Percentiles rank a stretch among this genome's conserved stretches.
Evolutionary conservation across 2,888 invertebrate genomes (phyloP).

Genomic region (Trichopria drosophilae): DNA sequence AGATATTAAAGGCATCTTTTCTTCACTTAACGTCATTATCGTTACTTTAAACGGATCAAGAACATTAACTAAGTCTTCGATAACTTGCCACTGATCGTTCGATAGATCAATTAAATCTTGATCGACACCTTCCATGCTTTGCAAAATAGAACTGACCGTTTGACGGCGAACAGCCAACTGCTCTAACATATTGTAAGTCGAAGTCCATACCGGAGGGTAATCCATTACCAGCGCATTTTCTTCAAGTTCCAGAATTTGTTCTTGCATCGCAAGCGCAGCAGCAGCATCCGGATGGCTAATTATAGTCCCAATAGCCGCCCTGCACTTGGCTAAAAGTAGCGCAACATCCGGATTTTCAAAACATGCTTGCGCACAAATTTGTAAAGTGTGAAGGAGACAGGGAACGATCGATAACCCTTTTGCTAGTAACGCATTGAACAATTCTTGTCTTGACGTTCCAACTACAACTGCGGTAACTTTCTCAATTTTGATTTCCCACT

Average conservation of each 20-base stretch:
- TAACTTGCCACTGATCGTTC: conserved; percentile 57
- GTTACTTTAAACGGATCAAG: conserved; percentile 61
- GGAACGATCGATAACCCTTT: conserved; percentile 57
- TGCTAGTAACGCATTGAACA: conserved; percentile 49
- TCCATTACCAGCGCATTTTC: conserved; percentile 52
- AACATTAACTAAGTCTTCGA: conserved; percentile 58
- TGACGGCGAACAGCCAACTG: conserved; percentile 53
- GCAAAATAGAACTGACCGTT: conserved; percentile 51
- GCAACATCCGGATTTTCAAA: conserved; percentile 55
- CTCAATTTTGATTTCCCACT: conserved; percentile 57
- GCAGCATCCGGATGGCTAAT: conserved; percentile 50
- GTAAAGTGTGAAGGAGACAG: conserved; percentile 57
- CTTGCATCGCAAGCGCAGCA: conserved; percentile 53
- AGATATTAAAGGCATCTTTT: conserved; percentile 60
- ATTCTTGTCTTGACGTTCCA: conserved; percentile 51
- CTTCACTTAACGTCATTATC: conserved; percentile 60
- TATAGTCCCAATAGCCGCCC: conserved; percentile 55
- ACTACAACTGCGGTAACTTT: conserved; percentile 58
- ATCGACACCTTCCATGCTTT: conserved; percentile 52
- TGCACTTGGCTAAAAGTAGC: conserved; percentile 54
- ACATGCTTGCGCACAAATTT: conserved; percentile 56
- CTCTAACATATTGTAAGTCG: conserved; percentile 60
- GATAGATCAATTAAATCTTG: conserved; percentile 50
- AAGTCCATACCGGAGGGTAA: conserved; percentile 58
- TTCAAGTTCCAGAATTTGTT: conserved; percentile 54